A percentile compares a stretch with the other conserved stretches of the same genome.
These are phyloP conservation scores for Callyntrura sp. DNA, from an alignment of 2,888 invertebrate genomes.

Conservation along the genomic window DNA sequence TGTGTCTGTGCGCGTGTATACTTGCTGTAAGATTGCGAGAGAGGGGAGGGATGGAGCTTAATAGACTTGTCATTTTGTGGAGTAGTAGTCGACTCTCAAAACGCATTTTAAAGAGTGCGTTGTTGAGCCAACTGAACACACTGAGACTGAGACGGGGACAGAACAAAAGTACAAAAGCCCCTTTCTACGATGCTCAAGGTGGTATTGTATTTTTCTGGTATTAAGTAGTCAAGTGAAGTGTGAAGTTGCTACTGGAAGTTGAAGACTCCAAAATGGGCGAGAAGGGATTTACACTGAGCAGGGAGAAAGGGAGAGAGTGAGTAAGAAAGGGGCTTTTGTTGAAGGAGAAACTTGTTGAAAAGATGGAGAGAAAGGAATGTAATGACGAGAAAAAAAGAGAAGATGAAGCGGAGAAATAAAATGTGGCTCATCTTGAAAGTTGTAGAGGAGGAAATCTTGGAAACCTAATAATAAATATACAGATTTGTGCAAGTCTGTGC, in stretches of 20 bases:
- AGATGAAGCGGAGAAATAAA: background rate
- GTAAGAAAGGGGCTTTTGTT: background rate
- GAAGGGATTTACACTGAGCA: slow-evolving; percentile 27
- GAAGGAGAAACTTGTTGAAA: slow-evolving; percentile 62
- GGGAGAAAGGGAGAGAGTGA: background rate
- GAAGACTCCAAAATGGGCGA: slow-evolving; percentile 70
- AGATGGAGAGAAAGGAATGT: slow-evolving; percentile 43
- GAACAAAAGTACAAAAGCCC: slow-evolving; percentile 33
- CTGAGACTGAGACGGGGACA: too few species aligned
- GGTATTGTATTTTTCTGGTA: slow-evolving; percentile 20
- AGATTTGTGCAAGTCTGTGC: too few species aligned
- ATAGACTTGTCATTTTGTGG: slow-evolving; percentile 47
- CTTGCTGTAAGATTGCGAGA: too few species aligned
- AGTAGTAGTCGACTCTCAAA: background rate
- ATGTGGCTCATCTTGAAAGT: too few species aligned
- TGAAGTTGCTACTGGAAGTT: slow-evolving; percentile 48
- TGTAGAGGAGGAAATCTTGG: too few species aligned
- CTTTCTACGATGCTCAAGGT: too few species aligned
- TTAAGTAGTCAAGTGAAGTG: slow-evolving; percentile 58
- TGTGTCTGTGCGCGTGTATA: too few species aligned
- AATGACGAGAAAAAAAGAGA: background rate
- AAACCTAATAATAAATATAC: too few species aligned
- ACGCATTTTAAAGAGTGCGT: too few species aligned
- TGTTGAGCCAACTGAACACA: too few species aligned
- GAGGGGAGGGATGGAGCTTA: background rate